Evolutionary conservation across 2,113 vertebrate genomes (phyloP), one percentile per base, ranked within the genome.

Genomic region (Columba livia): DNA sequence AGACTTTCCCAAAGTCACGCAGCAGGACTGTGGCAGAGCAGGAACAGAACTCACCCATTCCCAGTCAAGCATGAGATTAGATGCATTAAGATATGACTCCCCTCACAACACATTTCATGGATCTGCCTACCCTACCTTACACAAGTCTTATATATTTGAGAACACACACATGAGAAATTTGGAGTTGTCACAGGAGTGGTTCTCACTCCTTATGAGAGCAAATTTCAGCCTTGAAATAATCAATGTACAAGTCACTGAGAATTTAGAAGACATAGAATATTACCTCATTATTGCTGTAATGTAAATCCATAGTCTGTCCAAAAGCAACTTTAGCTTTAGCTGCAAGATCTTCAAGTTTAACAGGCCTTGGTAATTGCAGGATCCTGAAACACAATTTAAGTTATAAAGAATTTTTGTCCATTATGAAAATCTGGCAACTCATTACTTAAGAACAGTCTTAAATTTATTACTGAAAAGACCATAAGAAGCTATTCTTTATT

Each of bases 221-320:
- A 71, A 89, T 69, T 85, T 87, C 61, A 93, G 50, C n/a, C 47
- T 85, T 88, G 58, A 94, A 88, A 74, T 51, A 36, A 72, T 66
- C 34, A n/a, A 11, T 6, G 9, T 34, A n/a, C 19, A 86, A 83
- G n/a, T 58, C 31, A 82, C 24, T 2, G 19, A 90, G 38, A 64
- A 90, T 20, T 90, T 38, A 89, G 9, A 85, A 65, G 53, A 64
- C 16, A 34, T 7, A 80, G 54, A 80, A 34, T 54, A 47, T 91
- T 98, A 99, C 99, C 99, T 99, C 99, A 11, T 99, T 99, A 98
- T 99, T 99, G 97, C 99, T 99, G 97, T 99, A 99, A 98, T 99
- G 99, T 78, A 99, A 99, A 97, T 99, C 99, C 99, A 99, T 99
- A 26, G 97, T 95, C 89, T 99, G 99, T 89, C 99, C 99, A 94